These are phyloP conservation scores for Lissocephala sabroskyi DNA, from an alignment of 2,888 invertebrate species.

Conservation along the genomic window DNA sequence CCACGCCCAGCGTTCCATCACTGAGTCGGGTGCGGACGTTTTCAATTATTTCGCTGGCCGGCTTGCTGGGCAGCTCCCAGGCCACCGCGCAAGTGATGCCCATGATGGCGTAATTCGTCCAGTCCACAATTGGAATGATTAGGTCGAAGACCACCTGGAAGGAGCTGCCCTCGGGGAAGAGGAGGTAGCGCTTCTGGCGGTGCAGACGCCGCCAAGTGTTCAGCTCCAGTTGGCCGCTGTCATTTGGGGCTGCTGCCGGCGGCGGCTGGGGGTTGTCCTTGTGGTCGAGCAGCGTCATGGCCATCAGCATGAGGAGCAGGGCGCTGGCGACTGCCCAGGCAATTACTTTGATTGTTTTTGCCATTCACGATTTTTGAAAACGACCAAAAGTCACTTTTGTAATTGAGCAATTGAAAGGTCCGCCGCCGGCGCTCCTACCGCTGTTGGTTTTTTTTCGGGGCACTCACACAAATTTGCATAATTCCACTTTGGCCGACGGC, in stretches of 20 bases:
- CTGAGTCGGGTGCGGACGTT: constrained; percentile 62
- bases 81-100: constrained; percentile 85
- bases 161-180: constrained; percentile 74
- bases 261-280: background rate
- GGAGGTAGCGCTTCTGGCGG: constrained; percentile 73
- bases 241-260: background rate
- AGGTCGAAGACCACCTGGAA: constrained; percentile 71
- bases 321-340: constrained; percentile 23
- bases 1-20: constrained; percentile 59
- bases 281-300: background rate
- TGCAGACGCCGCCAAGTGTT: constrained; percentile 44
- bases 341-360: constrained; percentile 35
- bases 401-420: constrained; percentile 32
- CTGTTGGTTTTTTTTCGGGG: background rate
- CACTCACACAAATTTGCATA: constrained; percentile 45
- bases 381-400: constrained; percentile 17
- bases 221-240: background rate
- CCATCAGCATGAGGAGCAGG: background rate
- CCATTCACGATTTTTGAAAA: constrained; percentile 29
- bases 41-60: constrained; percentile 68
- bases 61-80: constrained; percentile 82
- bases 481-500: constrained; percentile 35
- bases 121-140: constrained; percentile 71
- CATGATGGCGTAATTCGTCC: constrained; percentile 75
- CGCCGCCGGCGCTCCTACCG: constrained; percentile 5